These are phyloP conservation scores for Orthosia cruda DNA, from an alignment of 2,888 invertebrate species.

Conservation along the genomic window DNA sequence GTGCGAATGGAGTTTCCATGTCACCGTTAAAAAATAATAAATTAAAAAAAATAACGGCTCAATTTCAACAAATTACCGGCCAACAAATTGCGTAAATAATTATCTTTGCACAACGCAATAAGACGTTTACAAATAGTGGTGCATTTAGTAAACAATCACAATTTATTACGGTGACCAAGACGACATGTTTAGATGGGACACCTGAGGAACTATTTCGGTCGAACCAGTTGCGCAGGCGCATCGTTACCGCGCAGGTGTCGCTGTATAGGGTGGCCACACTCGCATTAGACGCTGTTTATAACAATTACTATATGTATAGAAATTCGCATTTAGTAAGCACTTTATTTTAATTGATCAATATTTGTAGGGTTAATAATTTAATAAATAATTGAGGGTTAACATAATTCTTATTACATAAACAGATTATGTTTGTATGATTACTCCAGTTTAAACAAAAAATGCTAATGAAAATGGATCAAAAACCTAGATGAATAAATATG, in stretches of 20 bases:
- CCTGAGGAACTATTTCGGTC: conserved; percentile 80
- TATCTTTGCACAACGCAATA: conserved; percentile 55
- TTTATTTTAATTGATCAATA: conserved; percentile 55
- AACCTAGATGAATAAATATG: conserved; percentile 42
- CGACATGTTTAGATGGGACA: conserved; percentile 71
- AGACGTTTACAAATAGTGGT: conserved; percentile 64
- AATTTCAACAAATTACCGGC: conserved; percentile 63
- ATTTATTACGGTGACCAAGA: conserved; percentile 71
- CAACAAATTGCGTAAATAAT: conserved; percentile 65
- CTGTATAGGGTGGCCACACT: conserved; percentile 49
- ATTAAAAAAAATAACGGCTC: conserved; percentile 47
- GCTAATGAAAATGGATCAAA: background rate
- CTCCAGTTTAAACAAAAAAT: background rate
- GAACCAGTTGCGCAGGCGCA: conserved; percentile 70
- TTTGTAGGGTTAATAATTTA: conserved; percentile 7
- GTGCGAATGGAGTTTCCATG: conserved; percentile 56
- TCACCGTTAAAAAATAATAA: conserved; percentile 54
- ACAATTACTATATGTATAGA: conserved; percentile 46
- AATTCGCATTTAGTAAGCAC: conserved; percentile 22
- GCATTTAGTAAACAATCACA: conserved; percentile 73
- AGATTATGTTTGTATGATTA: background rate
- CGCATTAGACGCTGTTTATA: conserved; percentile 57
- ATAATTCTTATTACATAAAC: background rate
- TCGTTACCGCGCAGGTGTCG: conserved; percentile 72
- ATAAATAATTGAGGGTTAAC: conserved; percentile 3